Evolutionary conservation across 2,888 invertebrate genomes (phyloP).

Genomic region (Glyphotaelius pellucidus): DNA sequence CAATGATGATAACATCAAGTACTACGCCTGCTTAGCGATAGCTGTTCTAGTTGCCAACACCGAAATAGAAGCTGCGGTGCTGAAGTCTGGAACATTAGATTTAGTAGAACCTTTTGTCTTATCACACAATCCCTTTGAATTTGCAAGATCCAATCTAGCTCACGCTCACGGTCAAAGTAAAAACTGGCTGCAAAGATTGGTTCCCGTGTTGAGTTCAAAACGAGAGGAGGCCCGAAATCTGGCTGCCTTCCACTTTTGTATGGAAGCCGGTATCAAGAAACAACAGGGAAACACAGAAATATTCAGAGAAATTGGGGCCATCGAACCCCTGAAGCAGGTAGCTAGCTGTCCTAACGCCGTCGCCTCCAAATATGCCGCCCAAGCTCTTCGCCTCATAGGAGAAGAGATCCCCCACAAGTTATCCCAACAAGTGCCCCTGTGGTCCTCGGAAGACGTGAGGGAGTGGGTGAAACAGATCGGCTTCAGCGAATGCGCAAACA

Average conservation of each 20-base stretch:
- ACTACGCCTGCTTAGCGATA: conserved; percentile 98
- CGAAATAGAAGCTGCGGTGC: conserved; percentile 97
- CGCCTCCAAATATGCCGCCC: conserved; percentile 97
- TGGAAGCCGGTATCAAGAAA: conserved; percentile 99
- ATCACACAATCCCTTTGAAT: conserved; percentile 95
- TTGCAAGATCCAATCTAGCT: conserved; percentile 93
- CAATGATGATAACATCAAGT: conserved; percentile 97
- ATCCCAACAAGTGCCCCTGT: conserved; percentile 98
- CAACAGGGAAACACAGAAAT: conserved; percentile 94
- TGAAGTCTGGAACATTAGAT: conserved; percentile 97
- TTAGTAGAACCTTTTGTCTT: conserved; percentile 98
- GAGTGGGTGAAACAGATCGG: conserved; percentile 99
- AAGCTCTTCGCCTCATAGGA: conserved; percentile 93
- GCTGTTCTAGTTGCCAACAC: conserved; percentile 97
- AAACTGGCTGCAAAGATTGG: conserved; percentile 94
- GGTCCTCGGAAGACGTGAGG: conserved; percentile 97
- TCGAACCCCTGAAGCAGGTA: conserved; percentile 95
- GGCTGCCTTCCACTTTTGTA: conserved; percentile 98
- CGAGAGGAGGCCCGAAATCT: conserved; percentile 97
- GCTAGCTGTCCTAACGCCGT: conserved; percentile 99
- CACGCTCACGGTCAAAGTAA: conserved; percentile 98
- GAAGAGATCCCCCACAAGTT: conserved; percentile 98
- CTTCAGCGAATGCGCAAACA: conserved; percentile 88
- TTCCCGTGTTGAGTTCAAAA: conserved; percentile 95
- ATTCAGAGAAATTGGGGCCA: conserved; percentile 95